These are phyloP conservation scores for Cyprinodon variegatus DNA, from an alignment of 2,113 vertebrate genomes.

Conservation along the genomic window DNA sequence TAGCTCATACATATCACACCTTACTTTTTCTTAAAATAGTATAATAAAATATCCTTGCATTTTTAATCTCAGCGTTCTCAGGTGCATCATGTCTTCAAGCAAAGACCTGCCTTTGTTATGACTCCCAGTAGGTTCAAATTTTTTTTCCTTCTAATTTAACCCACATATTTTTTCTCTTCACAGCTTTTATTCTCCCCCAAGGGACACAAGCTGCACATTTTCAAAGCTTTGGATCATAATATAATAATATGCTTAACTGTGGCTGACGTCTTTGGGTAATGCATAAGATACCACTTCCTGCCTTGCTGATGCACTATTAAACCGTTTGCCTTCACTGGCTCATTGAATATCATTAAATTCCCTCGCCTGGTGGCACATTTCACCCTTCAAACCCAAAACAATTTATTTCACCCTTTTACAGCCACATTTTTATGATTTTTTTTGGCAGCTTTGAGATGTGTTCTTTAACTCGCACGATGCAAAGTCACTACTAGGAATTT, in stretches of 20 bases:
- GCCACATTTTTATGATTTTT: background rate
- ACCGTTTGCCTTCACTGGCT: background rate
- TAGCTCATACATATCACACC: background rate
- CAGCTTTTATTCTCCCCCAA: background rate
- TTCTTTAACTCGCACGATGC: background rate
- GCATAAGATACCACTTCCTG: background rate
- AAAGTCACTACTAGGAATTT: background rate
- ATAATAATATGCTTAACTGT: constrained; percentile 1
- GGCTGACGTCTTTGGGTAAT: background rate
- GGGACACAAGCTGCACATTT: background rate
- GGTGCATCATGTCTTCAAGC: background rate
- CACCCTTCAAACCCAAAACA: background rate
- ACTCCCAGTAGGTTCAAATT: background rate
- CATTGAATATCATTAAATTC: background rate
- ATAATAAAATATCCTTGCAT: constrained; percentile 15
- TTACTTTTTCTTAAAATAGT: background rate
- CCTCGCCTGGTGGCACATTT: background rate
- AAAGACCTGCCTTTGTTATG: background rate
- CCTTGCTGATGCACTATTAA: background rate
- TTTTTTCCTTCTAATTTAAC: background rate
- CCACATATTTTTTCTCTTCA: background rate
- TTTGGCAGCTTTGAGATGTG: background rate
- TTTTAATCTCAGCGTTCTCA: background rate
- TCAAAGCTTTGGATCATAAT: constrained; percentile 9
- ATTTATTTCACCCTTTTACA: background rate